Evolutionary conservation across 2,113 vertebrate genomes (phyloP).

Genomic region (Oryzias javanicus): DNA sequence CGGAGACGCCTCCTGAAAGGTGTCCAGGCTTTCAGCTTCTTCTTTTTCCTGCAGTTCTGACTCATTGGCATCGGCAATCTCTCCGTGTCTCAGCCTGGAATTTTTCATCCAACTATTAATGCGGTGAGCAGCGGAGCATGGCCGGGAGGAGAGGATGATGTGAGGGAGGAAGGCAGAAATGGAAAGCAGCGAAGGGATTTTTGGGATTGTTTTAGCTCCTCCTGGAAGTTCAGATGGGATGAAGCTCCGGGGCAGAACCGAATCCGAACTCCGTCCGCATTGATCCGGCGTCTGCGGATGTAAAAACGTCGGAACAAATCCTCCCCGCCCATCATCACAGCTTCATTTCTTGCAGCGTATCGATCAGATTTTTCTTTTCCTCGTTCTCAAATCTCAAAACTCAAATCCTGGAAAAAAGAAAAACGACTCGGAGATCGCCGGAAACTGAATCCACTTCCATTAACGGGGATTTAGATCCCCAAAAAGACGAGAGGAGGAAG

Average conservation of each 20-base stretch:
- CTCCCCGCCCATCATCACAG: conserved; percentile 1
- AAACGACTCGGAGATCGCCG: too few species aligned
- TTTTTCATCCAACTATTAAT: conserved; percentile 63
- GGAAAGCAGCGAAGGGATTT: conserved; percentile 34
- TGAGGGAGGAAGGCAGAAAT: conserved; percentile 9
- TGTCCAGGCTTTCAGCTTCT: conserved; percentile 43
- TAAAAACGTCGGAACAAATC: not conserved
- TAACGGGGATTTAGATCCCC: too few species aligned
- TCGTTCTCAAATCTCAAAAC: not conserved
- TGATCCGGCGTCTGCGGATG: too few species aligned
- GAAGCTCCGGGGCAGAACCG: too few species aligned
- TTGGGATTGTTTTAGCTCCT: not conserved
- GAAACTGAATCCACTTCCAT: too few species aligned
- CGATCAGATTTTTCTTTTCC: conserved; percentile 4
- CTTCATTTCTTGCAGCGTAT: conserved; percentile 3
- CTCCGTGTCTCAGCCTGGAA: conserved; percentile 47
- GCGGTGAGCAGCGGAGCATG: conserved; percentile 47
- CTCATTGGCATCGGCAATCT: conserved; percentile 53
- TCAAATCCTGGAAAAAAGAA: not conserved
- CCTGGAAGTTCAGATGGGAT: not conserved
- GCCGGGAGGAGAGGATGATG: conserved; percentile 21
- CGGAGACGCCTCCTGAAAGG: conserved; percentile 37
- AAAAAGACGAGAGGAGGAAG: too few species aligned
- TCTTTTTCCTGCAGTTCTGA: conserved; percentile 51
- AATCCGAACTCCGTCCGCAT: too few species aligned